Base-by-base conservation (phyloP, 2,797 vertebrate species). In the Melanogrammus aeglefinus region DNA sequence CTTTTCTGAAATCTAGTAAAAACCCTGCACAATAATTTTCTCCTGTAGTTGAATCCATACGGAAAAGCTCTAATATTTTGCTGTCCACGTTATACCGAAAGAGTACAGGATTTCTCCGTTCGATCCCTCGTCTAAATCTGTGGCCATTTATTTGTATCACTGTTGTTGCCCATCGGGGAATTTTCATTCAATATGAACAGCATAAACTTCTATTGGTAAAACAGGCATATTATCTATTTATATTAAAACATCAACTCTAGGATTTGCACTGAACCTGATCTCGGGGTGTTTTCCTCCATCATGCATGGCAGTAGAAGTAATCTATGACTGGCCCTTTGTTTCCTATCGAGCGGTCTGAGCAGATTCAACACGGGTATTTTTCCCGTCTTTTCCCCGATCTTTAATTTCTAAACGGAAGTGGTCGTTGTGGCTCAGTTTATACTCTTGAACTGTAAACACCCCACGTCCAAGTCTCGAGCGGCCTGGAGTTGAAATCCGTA, bases 151-250 rank as follows among this genome's bases (percentile, higher is more conserved):
- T 31, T 51, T 70, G 79, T 13, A 87, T 63, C 0, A 91, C 76
- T 35, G 27, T 77, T 14, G 90, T 90, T n/a, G 35, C 89, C 92
- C 33, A 90, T 73, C 1, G 88, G 78, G 0, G 92, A 87, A 79
- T 94, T 91, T 77, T 94, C 90, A 79, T 75, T 75, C 4, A 91
- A 33, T n/a, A 0, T 9, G 71, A 7, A 84, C 84, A 0, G 80
- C 82, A 75, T 92, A 92, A 0, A 6, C 1, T 0, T 91, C 87
- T 73, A n/a, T 93, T 91, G 31, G 89, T 88, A 95, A 95, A 27
- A 92, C 76, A 0, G 94, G 95, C 0, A 88, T 86, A 35, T 95
- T 95, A 51, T 95, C 95, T n/a, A 35, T 95, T 95, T 18, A 87
- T 78, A 87, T 95, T 70, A 94, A 82, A 1, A 95, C 86, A 1